Evolutionary conservation across 2,113 vertebrate species (phyloP).

Genomic region (Suricata suricatta): DNA sequence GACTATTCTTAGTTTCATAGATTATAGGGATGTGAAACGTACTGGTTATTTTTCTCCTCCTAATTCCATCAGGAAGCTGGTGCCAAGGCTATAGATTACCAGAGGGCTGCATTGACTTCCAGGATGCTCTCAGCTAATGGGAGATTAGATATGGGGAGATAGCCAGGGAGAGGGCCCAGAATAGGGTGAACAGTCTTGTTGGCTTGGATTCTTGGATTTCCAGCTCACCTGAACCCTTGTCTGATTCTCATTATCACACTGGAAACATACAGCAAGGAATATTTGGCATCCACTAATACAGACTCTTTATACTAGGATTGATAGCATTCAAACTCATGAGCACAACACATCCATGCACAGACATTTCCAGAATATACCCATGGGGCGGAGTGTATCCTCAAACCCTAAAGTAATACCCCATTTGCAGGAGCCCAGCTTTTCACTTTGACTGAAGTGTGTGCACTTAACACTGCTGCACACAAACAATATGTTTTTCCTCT

Average conservation of each 20-base stretch:
- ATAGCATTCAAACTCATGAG: not conserved
- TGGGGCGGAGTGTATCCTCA: not conserved
- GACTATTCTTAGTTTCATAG: not conserved
- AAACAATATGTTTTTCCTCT: not conserved
- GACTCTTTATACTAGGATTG: not conserved
- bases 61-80: not conserved
- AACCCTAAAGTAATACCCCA: conserved; percentile 5
- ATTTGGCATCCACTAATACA: not conserved
- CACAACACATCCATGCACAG: not conserved
- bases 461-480: not conserved
- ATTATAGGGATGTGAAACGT: not conserved
- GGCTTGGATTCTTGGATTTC: conserved; percentile 39
- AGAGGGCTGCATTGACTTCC: conserved; percentile 17
- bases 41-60: not conserved
- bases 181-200: not conserved
- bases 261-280: not conserved
- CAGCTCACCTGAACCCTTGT: not conserved
- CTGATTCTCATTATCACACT: conserved; percentile 39
- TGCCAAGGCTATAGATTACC: not conserved
- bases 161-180: not conserved
- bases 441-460: not conserved
- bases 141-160: not conserved
- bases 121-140: not conserved
- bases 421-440: conserved; percentile 20
- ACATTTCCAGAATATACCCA: not conserved